Base-by-base conservation (phyloP, 2,888 invertebrate genomes). In the Exocentrus adspersus region DNA sequence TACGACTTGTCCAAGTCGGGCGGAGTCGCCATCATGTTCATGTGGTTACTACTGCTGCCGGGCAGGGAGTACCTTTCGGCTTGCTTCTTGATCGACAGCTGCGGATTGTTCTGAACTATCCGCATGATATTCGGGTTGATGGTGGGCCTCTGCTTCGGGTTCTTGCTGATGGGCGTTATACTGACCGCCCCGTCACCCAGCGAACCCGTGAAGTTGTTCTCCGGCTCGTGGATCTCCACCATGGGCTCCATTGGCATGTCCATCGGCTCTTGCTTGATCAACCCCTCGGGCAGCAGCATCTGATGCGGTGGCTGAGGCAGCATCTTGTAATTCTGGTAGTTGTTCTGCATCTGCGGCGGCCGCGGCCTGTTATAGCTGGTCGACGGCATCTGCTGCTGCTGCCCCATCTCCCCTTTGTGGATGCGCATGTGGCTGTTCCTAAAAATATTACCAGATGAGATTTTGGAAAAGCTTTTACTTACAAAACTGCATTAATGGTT, bases 361-460 rank as follows among this genome's bases (percentile, higher is more conserved):
- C 30, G 46, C 1, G 41, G 28, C 51, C 54, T n/a, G n/a, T n/a
- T 56, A 1, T 57, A 68, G 59, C 32, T 64, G 52, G 30, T 65
- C n/a, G 60, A 53, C 58, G 60, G 12, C n/a, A n/a, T n/a, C n/a
- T n/a, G n/a, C n/a, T n/a, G n/a, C n/a, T n/a, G n/a, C 5, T 37
- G 37, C 12, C 4, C 7, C 1, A 65, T 71, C 43, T 78, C 80
- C 10, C 77, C 76, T 62, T 82, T 82, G 67, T 83, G 83, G 16
- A 83, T 81, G 16, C 83, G 75, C 83, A 83, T 83, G 71, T 83
- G 83, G 62, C 81, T 81, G 63, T 83, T 83, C 32, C 75, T 32
- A n/a, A 10, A 32, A 32, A 10, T 32, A 28, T 24, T 24, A 5
- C 24, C 24, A 24, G 7, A 24, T 24, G 7, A 5, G 4, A 24